Conservation (phyloP, 2,797 vertebrate species). For the Antrozous pallidus region DNA sequence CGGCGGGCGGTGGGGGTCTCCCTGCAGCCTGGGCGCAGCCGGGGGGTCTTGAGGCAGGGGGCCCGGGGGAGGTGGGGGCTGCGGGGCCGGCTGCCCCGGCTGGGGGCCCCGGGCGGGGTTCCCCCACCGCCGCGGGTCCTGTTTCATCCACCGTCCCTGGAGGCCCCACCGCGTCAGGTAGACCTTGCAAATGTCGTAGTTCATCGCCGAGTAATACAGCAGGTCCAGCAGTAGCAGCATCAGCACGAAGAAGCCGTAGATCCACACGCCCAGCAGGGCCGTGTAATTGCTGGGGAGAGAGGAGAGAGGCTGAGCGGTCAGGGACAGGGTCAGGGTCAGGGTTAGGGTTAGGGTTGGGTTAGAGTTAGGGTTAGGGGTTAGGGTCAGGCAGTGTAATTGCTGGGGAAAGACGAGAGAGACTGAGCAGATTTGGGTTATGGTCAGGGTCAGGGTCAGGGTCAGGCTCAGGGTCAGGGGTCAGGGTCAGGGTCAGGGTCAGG, state of each 20-base stretch:
- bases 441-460: too few relatives aligned
- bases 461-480: too few relatives aligned
- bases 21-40: constrained; percentile 87
- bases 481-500: too few relatives aligned
- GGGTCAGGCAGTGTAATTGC: too few relatives aligned
- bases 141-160: constrained; percentile 94
- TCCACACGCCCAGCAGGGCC: constrained; percentile 96
- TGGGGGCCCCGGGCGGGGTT: constrained; percentile 84
- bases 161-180: constrained; percentile 97
- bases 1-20: constrained; percentile 90
- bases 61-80: constrained; percentile 68
- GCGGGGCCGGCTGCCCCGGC: constrained; percentile 75
- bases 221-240: constrained; percentile 95
- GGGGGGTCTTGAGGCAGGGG: constrained; percentile 72
- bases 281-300: constrained; percentile 92
- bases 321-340: too few relatives aligned
- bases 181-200: constrained; percentile 95
- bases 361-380: too few relatives aligned
- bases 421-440: too few relatives aligned
- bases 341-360: too few relatives aligned
- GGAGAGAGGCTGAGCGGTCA: background rate
- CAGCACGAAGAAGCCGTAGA: constrained; percentile 98
- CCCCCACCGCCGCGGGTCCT: constrained; percentile 91
- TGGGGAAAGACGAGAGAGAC: too few relatives aligned
- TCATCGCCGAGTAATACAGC: constrained; percentile 98